Base-by-base conservation (phyloP, 30 jellyfish, hydroid and myxozoan species). In the Aurelia coerulea region DNA sequence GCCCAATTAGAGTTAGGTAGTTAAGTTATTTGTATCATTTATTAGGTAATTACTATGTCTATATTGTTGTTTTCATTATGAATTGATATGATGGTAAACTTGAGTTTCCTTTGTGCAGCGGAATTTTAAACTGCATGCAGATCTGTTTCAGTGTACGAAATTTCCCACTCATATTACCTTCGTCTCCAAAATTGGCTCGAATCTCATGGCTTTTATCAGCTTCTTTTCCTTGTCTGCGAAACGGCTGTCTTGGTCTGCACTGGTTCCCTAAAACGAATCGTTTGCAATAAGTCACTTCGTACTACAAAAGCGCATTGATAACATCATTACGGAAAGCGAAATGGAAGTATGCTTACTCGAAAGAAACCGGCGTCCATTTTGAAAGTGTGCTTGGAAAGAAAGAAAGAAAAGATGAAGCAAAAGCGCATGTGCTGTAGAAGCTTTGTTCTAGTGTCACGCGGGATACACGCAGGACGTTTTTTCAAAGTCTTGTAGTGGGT, bases 241-340 rank as follows among this genome's bases (percentile, higher is more conserved):
- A 46, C 98, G 83, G 74, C 96, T 76, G 88, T 93, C 98, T 84
- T 93, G 98, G 59, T 88, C 98, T 3, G 96, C 94, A 41, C 93
- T 88, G 62, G 98, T 93, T 41, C 98, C 98, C 98, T 92, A 66
- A 19, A 74, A 49, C 29, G n/a, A 23, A 19, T 4, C 0, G 13
- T 0, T 46, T 46, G 1, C 15, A 9, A 4, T 46, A 6, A 46
- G 56, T 5, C 1, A 46, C 12, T 7, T 46, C 12, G 56, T 46
- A 46, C 2, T 14, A 4, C 14, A 7, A 6, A 8, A 6, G 14
- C 0, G 56, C 56, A n/a, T 11, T 66, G 16, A 16, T 31, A 13
- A 62, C 29, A 8, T 29, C 29, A 8, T 29, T 9, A 39, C 68
- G 7, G 49, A 39, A 42, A 39, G 14, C 15, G 51, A 39, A 10